These are phyloP conservation scores for Thereva unica DNA, from an alignment of 2,888 invertebrate species.

Conservation along the genomic window DNA sequence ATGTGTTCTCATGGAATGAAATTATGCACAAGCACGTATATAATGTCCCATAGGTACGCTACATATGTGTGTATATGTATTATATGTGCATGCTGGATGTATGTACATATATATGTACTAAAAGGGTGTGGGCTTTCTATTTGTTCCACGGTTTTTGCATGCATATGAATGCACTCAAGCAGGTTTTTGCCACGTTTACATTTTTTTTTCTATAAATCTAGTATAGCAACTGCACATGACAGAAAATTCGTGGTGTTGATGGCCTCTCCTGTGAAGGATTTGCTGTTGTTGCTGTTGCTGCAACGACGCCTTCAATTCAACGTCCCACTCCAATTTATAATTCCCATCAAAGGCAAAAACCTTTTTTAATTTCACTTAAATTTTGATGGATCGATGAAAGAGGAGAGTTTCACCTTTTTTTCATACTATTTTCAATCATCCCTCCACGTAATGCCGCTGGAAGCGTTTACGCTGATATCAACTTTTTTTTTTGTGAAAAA, in stretches of 20 bases:
- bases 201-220: conserved; percentile 21
- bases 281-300: conserved; percentile 10
- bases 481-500: too few relatives aligned
- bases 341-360: conserved; percentile 24
- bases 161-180: conserved; percentile 18
- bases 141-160: conserved; percentile 23
- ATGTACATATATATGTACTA: conserved; percentile 1
- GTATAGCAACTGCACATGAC: conserved; percentile 36
- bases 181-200: conserved; percentile 22
- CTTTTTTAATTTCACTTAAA: conserved; percentile 13
- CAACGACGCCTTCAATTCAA: conserved; percentile 15
- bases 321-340: conserved; percentile 36
- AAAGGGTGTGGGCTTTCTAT: conserved; percentile 7
- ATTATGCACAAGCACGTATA: conserved; percentile 41
- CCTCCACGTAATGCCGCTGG: too few relatives aligned
- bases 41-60: conserved; percentile 30
- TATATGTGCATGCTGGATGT: too few relatives aligned
- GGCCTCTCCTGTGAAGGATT: conserved; percentile 14
- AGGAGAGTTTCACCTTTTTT: conserved; percentile 7
- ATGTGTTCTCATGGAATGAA: conserved; percentile 35
- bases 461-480: too few relatives aligned
- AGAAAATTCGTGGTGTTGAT: conserved; percentile 29
- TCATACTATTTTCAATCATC: too few relatives aligned
- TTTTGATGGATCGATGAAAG: conserved; percentile 28
- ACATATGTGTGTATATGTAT: too few relatives aligned